A percentile compares a stretch with the other conserved stretches of the same genome.
Evolutionary conservation across 2,888 invertebrate genomes (phyloP).

Genomic region (Altica lythri): DNA sequence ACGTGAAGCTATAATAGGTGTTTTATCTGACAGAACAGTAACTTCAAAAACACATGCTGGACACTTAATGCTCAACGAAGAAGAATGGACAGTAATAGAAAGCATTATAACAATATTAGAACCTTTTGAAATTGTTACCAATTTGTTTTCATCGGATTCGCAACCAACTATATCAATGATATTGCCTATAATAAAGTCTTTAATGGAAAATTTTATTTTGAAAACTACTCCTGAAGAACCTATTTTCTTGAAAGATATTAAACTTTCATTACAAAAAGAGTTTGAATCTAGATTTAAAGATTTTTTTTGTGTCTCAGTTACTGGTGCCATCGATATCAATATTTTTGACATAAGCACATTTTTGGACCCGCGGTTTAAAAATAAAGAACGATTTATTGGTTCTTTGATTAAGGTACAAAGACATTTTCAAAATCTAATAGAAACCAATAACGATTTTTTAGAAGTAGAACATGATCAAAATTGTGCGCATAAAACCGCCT

Average conservation of each 20-base stretch:
- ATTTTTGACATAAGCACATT: conserved; percentile 25
- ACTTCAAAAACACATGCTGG: conserved; percentile 21
- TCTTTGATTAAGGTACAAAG: conserved; percentile 18
- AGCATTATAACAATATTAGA: conserved; percentile 26
- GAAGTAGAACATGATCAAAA: neutral
- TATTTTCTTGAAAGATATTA: conserved; percentile 12
- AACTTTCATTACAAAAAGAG: conserved; percentile 7
- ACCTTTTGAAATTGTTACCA: conserved; percentile 33
- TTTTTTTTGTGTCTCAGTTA: conserved; percentile 8
- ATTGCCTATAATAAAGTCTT: conserved; percentile 22
- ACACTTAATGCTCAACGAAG: conserved; percentile 23
- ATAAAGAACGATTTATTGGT: conserved; percentile 26
- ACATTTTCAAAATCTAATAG: conserved; percentile 21
- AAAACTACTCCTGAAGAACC: conserved; percentile 17
- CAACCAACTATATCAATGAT: conserved; percentile 30
- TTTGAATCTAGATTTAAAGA: conserved; percentile 20
- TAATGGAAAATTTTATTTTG: conserved; percentile 25
- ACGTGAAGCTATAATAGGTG: conserved; percentile 31
- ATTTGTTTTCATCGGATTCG: conserved; percentile 27
- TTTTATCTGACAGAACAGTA: conserved; percentile 29
- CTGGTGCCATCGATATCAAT: conserved; percentile 12
- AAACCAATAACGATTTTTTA: neutral
- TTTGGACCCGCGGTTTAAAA: conserved; percentile 30
- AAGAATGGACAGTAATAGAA: conserved; percentile 32
- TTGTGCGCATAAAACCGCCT: conserved; percentile 24